These are phyloP conservation scores for Manis crassicaudata DNA, from an alignment of 2,797 vertebrate species.

Conservation along the genomic window DNA sequence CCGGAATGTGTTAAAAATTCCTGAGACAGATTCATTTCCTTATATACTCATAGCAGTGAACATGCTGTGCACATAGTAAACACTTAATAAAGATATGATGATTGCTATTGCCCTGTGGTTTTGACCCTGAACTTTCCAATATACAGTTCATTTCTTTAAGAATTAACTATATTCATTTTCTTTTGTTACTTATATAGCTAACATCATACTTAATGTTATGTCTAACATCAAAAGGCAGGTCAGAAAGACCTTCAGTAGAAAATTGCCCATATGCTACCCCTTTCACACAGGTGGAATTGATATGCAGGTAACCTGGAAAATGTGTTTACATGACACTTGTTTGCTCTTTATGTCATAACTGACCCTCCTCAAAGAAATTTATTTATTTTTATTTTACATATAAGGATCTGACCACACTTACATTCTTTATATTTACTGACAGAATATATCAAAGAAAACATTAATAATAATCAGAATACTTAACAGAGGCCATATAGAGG, in stretches of 20 bases:
- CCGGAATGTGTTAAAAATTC: conserved; percentile 44
- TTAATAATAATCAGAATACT: not conserved
- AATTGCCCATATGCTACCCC: not conserved
- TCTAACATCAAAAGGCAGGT: not conserved
- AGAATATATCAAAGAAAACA: not conserved
- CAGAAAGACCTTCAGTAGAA: not conserved
- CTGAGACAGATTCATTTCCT: not conserved
- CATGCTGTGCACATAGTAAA: not conserved
- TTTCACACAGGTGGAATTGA: not conserved
- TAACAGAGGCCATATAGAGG: not conserved
- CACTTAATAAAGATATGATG: conserved; percentile 22
- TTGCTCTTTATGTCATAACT: conserved; percentile 1
- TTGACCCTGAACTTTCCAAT: not conserved
- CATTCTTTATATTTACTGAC: not conserved
- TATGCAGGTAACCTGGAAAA: not conserved
- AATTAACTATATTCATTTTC: not conserved
- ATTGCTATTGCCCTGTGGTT: not conserved
- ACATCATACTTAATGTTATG: not conserved
- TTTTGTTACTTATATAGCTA: not conserved
- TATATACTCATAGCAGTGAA: not conserved
- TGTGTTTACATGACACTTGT: not conserved
- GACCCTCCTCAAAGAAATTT: not conserved
- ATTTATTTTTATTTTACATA: conserved; percentile 33
- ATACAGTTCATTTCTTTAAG: not conserved
- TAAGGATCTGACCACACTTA: not conserved